A percentile compares a stretch with the other conserved stretches of the same genome.
phyloP scores from a whole-genome alignment of 2,888 invertebrate genomes.

The Tupiocoris notatus region DNA sequence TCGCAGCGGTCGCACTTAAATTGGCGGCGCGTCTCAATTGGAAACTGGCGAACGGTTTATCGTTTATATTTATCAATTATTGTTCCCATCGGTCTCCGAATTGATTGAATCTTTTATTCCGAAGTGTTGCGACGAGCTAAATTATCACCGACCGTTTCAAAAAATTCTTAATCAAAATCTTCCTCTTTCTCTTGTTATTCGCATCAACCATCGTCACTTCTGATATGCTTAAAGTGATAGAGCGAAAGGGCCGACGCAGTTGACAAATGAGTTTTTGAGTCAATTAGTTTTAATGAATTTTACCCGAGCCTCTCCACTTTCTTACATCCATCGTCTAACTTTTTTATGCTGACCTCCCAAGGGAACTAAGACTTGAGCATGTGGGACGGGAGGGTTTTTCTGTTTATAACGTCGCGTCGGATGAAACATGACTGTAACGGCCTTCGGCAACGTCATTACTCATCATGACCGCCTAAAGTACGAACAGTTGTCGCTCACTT shows the following conservation, averaged over 20 bases:
- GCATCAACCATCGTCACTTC: background rate
- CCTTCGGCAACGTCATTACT: conserved; percentile 4
- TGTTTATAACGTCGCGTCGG: background rate
- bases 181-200: background rate
- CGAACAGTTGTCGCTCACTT: background rate
- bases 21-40: conserved; percentile 10
- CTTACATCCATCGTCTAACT: background rate
- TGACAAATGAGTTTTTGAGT: conserved; percentile 41
- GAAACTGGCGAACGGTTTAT: conserved; percentile 12
- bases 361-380: background rate
- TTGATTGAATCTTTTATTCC: background rate
- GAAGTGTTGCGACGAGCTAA: background rate
- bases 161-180: background rate
- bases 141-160: background rate
- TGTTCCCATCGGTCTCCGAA: conserved; percentile 5
- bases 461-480: background rate
- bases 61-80: conserved; percentile 11
- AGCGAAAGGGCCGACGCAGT: background rate
- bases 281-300: conserved; percentile 40
- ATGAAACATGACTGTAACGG: conserved; percentile 15
- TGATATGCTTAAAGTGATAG: too few relatives aligned
- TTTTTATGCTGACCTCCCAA: background rate
- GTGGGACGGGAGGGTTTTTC: background rate
- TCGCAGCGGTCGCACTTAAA: conserved; percentile 24
- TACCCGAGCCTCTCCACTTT: background rate